Percentiles rank a stretch among this genome's conserved stretches.
phyloP scores from a whole-genome alignment of 2,113 vertebrate genomes.

The Corynorhinus townsendii region DNA sequence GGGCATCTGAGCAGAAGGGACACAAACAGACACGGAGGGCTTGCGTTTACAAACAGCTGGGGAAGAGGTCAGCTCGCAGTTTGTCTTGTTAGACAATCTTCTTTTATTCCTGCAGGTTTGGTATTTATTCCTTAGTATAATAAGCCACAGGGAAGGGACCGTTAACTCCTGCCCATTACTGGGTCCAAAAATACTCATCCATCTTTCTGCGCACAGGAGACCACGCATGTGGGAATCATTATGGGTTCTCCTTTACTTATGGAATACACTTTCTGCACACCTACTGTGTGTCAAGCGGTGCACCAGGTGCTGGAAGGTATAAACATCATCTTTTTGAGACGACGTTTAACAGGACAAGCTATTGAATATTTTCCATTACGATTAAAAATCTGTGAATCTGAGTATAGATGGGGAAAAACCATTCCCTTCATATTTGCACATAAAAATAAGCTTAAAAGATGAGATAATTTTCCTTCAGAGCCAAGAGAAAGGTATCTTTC shows the following conservation, averaged over 20 bases:
- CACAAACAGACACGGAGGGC: slow-evolving; percentile 46
- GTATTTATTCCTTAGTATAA: not conserved
- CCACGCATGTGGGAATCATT: not conserved
- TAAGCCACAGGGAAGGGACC: not conserved
- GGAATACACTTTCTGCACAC: not conserved
- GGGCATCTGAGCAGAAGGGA: slow-evolving; percentile 87
- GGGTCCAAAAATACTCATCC: not conserved
- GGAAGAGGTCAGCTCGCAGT: not conserved
- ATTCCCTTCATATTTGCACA: not conserved
- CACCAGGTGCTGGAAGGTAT: not conserved
- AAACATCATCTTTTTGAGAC: not conserved
- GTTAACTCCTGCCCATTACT: not conserved
- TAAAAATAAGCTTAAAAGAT: not conserved
- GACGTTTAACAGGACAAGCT: not conserved
- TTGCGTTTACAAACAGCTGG: slow-evolving; percentile 11
- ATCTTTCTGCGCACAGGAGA: not conserved
- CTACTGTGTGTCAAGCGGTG: not conserved
- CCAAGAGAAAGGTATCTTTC: not conserved
- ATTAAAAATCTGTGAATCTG: not conserved
- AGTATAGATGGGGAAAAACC: not conserved
- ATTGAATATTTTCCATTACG: not conserved
- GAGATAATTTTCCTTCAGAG: not conserved
- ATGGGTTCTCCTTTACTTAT: not conserved
- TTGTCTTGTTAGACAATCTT: not conserved
- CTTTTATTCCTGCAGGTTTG: not conserved